Conservation (phyloP, 2,888 invertebrate genomes). For the Agriopis aurantiaria region DNA sequence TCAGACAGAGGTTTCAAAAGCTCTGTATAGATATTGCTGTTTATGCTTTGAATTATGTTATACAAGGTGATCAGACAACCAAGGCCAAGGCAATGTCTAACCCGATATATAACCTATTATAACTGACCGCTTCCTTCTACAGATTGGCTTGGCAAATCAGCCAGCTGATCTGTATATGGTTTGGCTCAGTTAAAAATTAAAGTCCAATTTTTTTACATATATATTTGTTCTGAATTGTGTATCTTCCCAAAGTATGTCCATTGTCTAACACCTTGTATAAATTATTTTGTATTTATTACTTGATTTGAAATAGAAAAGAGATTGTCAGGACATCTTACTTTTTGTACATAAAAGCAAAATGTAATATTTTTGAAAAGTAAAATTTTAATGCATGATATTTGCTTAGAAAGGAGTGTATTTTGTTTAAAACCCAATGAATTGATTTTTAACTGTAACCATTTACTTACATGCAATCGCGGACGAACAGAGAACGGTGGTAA, state of each 20-base stretch:
- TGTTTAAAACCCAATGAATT: slow-evolving; percentile 27
- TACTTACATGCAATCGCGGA: slow-evolving; percentile 81
- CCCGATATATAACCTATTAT: no score
- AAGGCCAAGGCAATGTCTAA: no score
- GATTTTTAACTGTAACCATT: slow-evolving; percentile 43
- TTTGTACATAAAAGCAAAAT: background rate
- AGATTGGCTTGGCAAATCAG: no score
- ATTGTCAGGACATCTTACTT: background rate
- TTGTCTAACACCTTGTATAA: background rate
- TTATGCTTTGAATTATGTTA: background rate
- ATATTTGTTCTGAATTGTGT: no score
- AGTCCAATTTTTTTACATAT: no score
- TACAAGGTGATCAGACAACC: background rate
- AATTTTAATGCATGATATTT: slow-evolving; percentile 23
- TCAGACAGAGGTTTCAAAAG: slow-evolving; percentile 12
- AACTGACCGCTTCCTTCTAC: no score
- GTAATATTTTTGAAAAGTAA: background rate
- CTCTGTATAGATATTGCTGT: slow-evolving; percentile 30
- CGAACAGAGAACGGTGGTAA: slow-evolving; percentile 82
- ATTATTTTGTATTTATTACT: background rate
- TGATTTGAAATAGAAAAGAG: background rate
- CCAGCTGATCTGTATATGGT: no score
- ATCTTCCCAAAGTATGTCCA: no score
- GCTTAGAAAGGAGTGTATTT: slow-evolving; percentile 22
- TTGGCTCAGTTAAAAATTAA: no score